phyloP scores from a whole-genome alignment of 2,797 vertebrate genomes.

The Galagoides demidoff region DNA sequence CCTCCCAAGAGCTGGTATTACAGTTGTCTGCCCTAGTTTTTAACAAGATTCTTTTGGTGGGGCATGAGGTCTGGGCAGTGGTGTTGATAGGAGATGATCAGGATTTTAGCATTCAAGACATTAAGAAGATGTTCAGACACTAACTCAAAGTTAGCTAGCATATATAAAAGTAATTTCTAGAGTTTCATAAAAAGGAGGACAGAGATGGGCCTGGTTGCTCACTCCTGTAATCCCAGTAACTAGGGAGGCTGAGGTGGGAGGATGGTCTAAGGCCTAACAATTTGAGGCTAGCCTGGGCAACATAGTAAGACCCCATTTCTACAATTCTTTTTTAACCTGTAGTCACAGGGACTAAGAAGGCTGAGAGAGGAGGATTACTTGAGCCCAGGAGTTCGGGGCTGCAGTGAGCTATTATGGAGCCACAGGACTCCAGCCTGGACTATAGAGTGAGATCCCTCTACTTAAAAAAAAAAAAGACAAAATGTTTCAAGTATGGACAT shows the following conservation, averaged over 20 bases:
- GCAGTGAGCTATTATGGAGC: background rate
- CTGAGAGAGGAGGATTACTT: background rate
- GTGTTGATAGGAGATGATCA: background rate
- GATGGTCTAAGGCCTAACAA: background rate
- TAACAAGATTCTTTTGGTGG: background rate
- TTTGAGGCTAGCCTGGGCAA: background rate
- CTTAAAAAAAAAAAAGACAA: background rate
- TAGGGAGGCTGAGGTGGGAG: background rate
- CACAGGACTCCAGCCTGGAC: background rate
- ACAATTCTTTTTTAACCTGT: background rate
- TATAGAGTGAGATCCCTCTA: background rate
- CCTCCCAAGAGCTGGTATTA: too few species aligned
- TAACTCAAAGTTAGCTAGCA: background rate
- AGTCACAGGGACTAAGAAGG: background rate
- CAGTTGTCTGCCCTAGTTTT: background rate
- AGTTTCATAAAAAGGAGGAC: background rate
- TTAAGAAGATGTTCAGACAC: background rate
- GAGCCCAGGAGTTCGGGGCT: background rate
- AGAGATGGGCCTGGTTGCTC: background rate
- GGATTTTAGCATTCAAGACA: background rate
- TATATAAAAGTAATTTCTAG: background rate
- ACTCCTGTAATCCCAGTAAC: background rate
- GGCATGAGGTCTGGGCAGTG: fast-evolving
- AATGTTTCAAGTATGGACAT: background rate
- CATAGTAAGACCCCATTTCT: background rate